Base-by-base conservation (phyloP, 1,140 invertebrate species). In the Drosophila persimilis region DNA sequence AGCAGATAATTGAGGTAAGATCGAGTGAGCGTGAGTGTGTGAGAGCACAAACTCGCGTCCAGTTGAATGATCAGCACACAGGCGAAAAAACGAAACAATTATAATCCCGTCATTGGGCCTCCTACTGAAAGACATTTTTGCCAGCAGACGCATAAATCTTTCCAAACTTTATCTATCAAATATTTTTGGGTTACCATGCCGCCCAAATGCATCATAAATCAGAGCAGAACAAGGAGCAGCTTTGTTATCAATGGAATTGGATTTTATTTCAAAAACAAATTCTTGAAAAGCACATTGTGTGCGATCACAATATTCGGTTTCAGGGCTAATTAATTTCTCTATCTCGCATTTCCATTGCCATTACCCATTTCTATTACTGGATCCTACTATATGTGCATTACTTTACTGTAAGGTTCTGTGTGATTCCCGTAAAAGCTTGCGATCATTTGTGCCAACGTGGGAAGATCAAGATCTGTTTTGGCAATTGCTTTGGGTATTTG, bases 231-330 rank as follows among this genome's bases (percentile, higher is more conserved):
- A 73, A 57, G 43, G 48, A 17, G 8, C 15, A 43, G 44, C 70
- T 48, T 74, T 74, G 71, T 74, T 56, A 57, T 65, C 35, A 74
- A 73, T 73, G 54, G 60, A 58, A 50, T 53, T 65, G 39, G 43
- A 26, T 45, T 69, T 3, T 29, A 35, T 15, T 69, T 24, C 51
- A 45, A 47, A 17, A 44, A 67, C 24, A 61, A 29, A 69, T 64
- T 48, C 46, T 65, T 5, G 24, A 24, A 24, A 24, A 24, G 2
- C 29, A 31, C 35, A 39, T 11, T 13, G 11, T 13, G 35, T 39
- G 8, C 35, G 35, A 13, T 3, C 5, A 13, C 5, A 39, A 39
- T 13, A 13, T 39, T 39, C 35, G 11, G 35, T 13, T 39, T 11
- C 35, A 45, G 45, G 31, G 43, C 35, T 39, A 11, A 39, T 39